Base-by-base conservation (phyloP, 2,797 vertebrate species). In the Malurus splendens region DNA sequence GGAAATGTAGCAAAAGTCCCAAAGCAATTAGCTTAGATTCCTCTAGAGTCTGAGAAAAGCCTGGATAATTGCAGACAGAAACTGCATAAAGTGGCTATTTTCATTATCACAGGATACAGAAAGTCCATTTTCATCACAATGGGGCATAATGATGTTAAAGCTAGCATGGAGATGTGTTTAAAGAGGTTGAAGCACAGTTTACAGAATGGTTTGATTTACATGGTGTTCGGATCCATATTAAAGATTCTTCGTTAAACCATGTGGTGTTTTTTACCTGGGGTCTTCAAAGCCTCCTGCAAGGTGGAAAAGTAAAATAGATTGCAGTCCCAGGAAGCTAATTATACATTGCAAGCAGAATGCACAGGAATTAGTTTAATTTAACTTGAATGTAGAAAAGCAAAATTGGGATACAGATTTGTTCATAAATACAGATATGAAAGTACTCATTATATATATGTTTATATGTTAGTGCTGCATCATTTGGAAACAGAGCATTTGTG, bases 11-110 rank as follows among this genome's bases (percentile, higher is more conserved):
- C 91, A 93, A 90, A 96, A 96, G 94, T 97, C 97, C 97, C 97
- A 97, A 96, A 97, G 97, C 97, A 97, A 97, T 97, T 97, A 97
- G 96, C 95, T 97, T 95, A 96, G 95, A 97, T 97, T 97, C 97
- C 97, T 97, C 97, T 82, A 73, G 97, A 97, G 97, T 84, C 96
- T 91, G 92, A 97, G 95, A 91, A 97, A 96, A 97, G 97, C 96
- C 79, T 94, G 89, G 95, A 95, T 97, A 97, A 97, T 97, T 97
- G 96, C 96, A 94, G 92, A 92, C 93, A 97, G 96, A 97, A 96
- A 96, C 94, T 94, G 76, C 88, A 93, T 94, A 96, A 97, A 97
- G 95, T 96, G 96, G 95, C 95, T 96, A 96, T 97, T 97, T 97
- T 97, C 96, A 96, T 97, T 97, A 97, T 97, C 93, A 75, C 90